These are phyloP conservation scores for Hyles vespertilio DNA, from an alignment of 1,140 invertebrate genomes.

Conservation along the genomic window DNA sequence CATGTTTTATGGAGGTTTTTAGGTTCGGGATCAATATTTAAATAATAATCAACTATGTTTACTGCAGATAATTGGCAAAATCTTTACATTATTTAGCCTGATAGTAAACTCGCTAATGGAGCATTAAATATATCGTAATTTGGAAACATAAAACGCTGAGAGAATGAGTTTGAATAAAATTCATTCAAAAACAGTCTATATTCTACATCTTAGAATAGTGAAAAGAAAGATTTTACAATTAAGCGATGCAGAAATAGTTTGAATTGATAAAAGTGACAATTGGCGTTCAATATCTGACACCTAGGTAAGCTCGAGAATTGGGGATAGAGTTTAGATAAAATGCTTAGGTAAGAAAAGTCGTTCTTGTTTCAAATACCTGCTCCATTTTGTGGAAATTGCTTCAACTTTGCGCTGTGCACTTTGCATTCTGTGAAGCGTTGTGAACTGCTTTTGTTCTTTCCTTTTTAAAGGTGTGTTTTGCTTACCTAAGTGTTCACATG, in stretches of 20 bases:
- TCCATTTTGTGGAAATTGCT: slow-evolving; percentile 22
- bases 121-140: neutral
- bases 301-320: slow-evolving; percentile 2
- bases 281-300: slow-evolving; percentile 9
- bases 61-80: too few relatives aligned
- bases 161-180: neutral
- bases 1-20: too few relatives aligned
- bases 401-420: slow-evolving; percentile 22
- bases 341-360: slow-evolving; percentile 20
- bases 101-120: neutral
- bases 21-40: too few relatives aligned
- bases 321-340: slow-evolving; percentile 6
- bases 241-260: too few relatives aligned
- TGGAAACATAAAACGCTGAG: too few relatives aligned
- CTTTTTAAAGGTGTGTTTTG: slow-evolving; percentile 1
- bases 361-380: slow-evolving; percentile 23
- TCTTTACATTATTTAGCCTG: neutral
- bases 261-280: neutral
- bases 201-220: too few relatives aligned
- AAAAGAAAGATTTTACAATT: too few relatives aligned
- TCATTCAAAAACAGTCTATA: too few relatives aligned
- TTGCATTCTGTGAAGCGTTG: slow-evolving; percentile 18
- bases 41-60: too few relatives aligned
- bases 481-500: neutral
- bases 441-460: slow-evolving; percentile 10